These are phyloP conservation scores for Zaprionus lineosus DNA, from an alignment of 2,888 invertebrate species.

Conservation along the genomic window DNA sequence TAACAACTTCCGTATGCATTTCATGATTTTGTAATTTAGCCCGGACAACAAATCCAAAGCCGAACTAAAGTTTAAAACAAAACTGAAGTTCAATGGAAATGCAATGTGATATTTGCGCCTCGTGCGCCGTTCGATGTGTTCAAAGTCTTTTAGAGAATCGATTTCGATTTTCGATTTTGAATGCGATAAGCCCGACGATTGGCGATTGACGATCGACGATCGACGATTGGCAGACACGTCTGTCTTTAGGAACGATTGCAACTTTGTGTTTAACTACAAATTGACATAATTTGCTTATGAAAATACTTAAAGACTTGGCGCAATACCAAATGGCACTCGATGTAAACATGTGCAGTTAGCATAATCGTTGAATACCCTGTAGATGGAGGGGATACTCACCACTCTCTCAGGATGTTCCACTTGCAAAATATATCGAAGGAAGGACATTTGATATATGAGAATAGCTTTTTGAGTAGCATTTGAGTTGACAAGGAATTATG, in stretches of 20 bases:
- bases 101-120: constrained; percentile 53
- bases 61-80: constrained; percentile 14
- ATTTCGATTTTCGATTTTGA: constrained; percentile 27
- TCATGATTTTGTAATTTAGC: constrained; percentile 59
- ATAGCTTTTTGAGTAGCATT: too few relatives aligned
- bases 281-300: constrained; percentile 78
- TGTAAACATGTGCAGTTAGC: constrained; percentile 32
- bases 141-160: constrained; percentile 18
- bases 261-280: constrained; percentile 67
- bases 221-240: constrained; percentile 18
- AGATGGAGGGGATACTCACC: constrained; percentile 16
- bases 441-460: too few relatives aligned
- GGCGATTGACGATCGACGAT: too few relatives aligned
- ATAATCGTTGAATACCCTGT: constrained; percentile 1
- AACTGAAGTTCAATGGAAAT: constrained; percentile 23
- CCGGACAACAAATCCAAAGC: constrained; percentile 36
- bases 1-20: constrained; percentile 61
- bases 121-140: constrained; percentile 27
- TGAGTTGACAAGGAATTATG: too few relatives aligned
- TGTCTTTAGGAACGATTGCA: constrained; percentile 17
- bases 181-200: constrained; percentile 1
- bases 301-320: constrained; percentile 42
- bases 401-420: too few relatives aligned
- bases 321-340: constrained; percentile 29
- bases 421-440: too few relatives aligned